A percentile compares a stretch with the other conserved stretches of the same genome.
phyloP scores from a whole-genome alignment of 1,140 invertebrate species.

The Galendromus occidentalis region DNA sequence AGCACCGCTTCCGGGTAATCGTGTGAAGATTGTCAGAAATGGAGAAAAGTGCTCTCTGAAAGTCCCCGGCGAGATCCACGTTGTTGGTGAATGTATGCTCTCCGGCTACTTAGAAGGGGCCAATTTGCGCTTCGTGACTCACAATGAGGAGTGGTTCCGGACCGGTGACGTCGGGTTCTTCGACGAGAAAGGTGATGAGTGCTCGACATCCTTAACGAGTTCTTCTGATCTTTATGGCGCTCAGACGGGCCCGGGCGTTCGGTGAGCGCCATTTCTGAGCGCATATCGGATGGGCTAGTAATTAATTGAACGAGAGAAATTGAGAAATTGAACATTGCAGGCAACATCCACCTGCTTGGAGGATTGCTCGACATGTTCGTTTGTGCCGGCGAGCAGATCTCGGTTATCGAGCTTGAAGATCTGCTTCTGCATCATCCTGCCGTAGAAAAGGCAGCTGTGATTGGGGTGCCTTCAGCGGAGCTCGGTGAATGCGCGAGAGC shows the following conservation, averaged over 20 bases:
- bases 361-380: background rate
- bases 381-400: background rate
- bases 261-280: too few species aligned
- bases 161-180: background rate
- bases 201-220: too few species aligned
- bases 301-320: too few species aligned
- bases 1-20: background rate
- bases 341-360: background rate
- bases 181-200: background rate
- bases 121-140: background rate
- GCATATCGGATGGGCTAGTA: too few species aligned
- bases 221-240: too few species aligned
- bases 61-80: background rate
- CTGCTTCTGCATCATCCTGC: background rate
- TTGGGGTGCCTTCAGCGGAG: background rate
- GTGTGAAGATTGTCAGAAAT: too few species aligned
- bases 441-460: background rate
- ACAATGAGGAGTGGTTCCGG: background rate
- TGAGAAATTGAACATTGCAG: background rate
- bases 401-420: background rate
- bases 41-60: background rate
- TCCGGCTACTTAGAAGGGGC: background rate
- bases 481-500: background rate
- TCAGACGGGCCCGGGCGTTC: too few species aligned
- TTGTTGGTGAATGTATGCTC: background rate